Conservation (phyloP, 1,140 invertebrate species). For the Notospermus geniculatus region DNA sequence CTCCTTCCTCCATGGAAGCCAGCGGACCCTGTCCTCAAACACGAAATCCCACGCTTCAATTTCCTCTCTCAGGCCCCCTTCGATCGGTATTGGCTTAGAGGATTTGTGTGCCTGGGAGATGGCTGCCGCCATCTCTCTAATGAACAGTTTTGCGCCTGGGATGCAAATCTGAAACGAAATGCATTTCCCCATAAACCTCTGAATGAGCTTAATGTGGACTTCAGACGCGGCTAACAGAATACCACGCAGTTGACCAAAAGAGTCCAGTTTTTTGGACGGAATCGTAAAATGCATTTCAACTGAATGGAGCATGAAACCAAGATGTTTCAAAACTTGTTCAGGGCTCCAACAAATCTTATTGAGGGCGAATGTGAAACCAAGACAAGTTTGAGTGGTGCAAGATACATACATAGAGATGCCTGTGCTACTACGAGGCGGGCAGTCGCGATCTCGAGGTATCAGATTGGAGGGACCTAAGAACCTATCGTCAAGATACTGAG, state of each 20-base stretch:
- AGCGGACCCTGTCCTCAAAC: background rate
- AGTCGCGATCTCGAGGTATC: background rate
- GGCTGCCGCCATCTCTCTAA: background rate
- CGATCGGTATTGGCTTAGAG: background rate
- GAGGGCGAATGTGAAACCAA: background rate
- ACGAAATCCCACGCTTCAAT: background rate
- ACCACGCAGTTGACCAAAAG: background rate
- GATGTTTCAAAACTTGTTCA: background rate
- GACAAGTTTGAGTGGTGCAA: background rate
- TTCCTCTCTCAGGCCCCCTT: background rate
- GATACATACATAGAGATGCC: background rate
- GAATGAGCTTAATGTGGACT: slow-evolving; percentile 3
- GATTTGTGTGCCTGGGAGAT: background rate
- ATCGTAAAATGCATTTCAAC: background rate
- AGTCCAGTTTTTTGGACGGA: background rate
- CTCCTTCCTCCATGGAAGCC: background rate
- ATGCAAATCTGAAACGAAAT: background rate
- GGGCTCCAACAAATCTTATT: background rate
- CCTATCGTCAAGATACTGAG: slow-evolving; percentile 4
- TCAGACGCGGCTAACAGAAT: background rate
- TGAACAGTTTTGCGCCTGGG: background rate
- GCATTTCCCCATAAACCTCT: slow-evolving; percentile 5
- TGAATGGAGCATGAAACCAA: background rate
- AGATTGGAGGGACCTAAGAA: background rate
- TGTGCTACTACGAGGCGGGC: background rate